Conservation (phyloP, 2,113 vertebrate species). For the Bagarius yarrelli region DNA sequence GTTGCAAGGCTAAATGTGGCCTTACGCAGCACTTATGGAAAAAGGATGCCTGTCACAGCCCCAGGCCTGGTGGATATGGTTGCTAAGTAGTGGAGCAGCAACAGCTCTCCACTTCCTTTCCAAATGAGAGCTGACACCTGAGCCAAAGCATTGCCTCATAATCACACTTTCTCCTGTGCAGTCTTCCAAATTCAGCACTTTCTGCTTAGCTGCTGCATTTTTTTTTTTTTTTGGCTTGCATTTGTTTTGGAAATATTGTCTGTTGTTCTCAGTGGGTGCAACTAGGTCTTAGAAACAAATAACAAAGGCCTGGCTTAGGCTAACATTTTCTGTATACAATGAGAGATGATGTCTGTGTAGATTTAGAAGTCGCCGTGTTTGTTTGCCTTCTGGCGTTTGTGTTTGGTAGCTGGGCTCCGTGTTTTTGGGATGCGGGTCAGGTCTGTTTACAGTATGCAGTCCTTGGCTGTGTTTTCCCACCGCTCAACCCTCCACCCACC, state of each 20-base stretch:
- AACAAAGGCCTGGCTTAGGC: slow-evolving; percentile 28
- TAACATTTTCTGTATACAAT: slow-evolving; percentile 28
- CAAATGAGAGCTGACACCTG: slow-evolving; percentile 53
- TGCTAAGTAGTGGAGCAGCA: slow-evolving; percentile 48
- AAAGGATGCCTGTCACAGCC: slow-evolving; percentile 51
- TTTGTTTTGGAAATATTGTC: slow-evolving; percentile 37
- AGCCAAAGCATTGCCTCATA: slow-evolving; percentile 47
- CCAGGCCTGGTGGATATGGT: slow-evolving; percentile 49
- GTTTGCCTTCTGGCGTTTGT: slow-evolving; percentile 42
- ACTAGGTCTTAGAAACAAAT: slow-evolving; percentile 24
- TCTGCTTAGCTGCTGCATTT: slow-evolving; percentile 32
- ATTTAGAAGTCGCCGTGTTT: slow-evolving; percentile 41
- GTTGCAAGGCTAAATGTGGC: slow-evolving; percentile 45
- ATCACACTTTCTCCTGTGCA: slow-evolving; percentile 45
- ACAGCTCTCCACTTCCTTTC: slow-evolving; percentile 46
- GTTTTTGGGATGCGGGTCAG: slow-evolving; percentile 45
- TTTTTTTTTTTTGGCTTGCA: slow-evolving; percentile 7
- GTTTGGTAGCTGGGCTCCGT: slow-evolving; percentile 30
- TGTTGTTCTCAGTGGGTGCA: slow-evolving; percentile 25
- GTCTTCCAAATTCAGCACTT: slow-evolving; percentile 48
- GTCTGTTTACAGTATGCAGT: slow-evolving; percentile 50
- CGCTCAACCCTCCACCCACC: slow-evolving; percentile 22
- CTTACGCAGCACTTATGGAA: slow-evolving; percentile 51
- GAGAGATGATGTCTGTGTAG: slow-evolving; percentile 37
- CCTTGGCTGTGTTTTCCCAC: slow-evolving; percentile 29